These are phyloP conservation scores for Mola mola DNA, from an alignment of 2,113 vertebrate species.

Conservation along the genomic window DNA sequence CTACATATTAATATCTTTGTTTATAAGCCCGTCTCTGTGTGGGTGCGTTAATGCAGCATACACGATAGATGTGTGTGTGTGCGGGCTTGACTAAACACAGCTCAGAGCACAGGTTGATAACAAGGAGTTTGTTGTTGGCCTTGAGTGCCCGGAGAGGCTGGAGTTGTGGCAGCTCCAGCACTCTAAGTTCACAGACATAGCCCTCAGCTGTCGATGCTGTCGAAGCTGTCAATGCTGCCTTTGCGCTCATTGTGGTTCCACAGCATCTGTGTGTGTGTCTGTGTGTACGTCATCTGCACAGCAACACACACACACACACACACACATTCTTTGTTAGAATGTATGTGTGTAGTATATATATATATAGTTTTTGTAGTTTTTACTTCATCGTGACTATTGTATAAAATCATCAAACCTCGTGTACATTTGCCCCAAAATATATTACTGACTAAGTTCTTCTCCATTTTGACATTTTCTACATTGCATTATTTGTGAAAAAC, in stretches of 20 bases:
- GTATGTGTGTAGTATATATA: background rate
- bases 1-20: constrained; percentile 52
- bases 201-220: constrained; percentile 78
- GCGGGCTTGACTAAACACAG: constrained; percentile 42
- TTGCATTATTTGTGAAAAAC: too few species aligned
- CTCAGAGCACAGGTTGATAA: constrained; percentile 73
- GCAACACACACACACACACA: too few species aligned
- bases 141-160: constrained; percentile 76
- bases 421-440: too few species aligned
- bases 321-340: background rate
- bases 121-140: constrained; percentile 80
- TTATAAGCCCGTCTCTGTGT: constrained; percentile 47
- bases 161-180: constrained; percentile 74
- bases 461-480: too few species aligned
- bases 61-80: constrained; percentile 22
- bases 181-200: constrained; percentile 82
- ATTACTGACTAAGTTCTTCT: too few species aligned
- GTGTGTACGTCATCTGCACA: constrained; percentile 10
- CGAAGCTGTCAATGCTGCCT: constrained; percentile 64
- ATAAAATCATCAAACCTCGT: too few species aligned
- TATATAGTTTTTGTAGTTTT: too few species aligned
- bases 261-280: constrained; percentile 62
- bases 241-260: constrained; percentile 68
- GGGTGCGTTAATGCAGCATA: constrained; percentile 42
- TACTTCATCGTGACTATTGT: too few species aligned